Base-by-base conservation (phyloP, 1,140 invertebrate species). In the Sogatella furcifera region DNA sequence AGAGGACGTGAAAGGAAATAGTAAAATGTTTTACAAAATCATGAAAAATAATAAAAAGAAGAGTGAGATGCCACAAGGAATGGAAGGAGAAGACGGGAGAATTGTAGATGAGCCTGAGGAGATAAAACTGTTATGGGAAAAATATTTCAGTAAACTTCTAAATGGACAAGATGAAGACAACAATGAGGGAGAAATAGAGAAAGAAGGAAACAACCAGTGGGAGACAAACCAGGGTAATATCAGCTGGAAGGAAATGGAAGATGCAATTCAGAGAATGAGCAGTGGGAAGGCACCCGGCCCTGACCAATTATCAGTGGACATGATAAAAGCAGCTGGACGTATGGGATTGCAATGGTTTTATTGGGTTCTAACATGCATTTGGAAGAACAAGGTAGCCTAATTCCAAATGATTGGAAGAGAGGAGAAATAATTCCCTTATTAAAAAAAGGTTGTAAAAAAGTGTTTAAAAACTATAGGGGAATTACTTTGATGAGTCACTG, bases 111-210 rank as follows among this genome's bases (percentile, higher is more conserved):
- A 38, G 34, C 34, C 34, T 38, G 34, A 38, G 9, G 34, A 15
- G 14, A 49, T 49, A 49, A 49, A 49, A 22, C 15, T 49, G 14
- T 49, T 49, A 49, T 49, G 46, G 46, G 46, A 49, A 21, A 15
- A 55, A 55, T 24, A 55, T 17, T 55, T 38, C 53, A 55, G 31
- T 3, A 55, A 24, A 28, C 53, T 38, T 55, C 22, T 55, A 21
- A 55, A 17, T 14, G 22, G 53, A 22, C 15, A 49, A 49, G 46
- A 22, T 49, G 46, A 49, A 49, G 14, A 22, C 21, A 49, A 49
- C 46, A 49, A 19, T 10, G 46, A 49, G 21, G 46, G 10, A 17
- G 21, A 22, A 22, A 15, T 19, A 49, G 14, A 8, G 15, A n/a
- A 49, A 11, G 46, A 8, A 49, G 46, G 46, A 49, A 49, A 49